These are phyloP conservation scores for Sebastes steindachneri DNA, from an alignment of 2,797 vertebrate species.

Conservation along the genomic window DNA sequence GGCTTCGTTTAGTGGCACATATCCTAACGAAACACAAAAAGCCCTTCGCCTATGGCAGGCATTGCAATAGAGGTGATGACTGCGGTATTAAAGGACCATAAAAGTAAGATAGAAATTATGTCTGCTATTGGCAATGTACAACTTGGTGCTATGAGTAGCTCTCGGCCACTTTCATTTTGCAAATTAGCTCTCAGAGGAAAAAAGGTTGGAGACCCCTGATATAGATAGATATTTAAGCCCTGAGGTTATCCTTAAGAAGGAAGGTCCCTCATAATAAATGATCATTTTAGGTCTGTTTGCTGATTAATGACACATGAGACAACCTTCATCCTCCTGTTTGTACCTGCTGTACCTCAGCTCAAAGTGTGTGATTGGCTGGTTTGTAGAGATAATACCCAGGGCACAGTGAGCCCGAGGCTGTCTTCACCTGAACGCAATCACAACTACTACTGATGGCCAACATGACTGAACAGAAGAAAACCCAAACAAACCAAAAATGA, in stretches of 20 bases:
- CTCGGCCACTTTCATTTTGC: too few species aligned
- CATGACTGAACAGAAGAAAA: not conserved
- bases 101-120: too few species aligned
- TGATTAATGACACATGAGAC: not conserved
- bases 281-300: not conserved
- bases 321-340: not conserved
- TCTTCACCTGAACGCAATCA: constrained; percentile 49
- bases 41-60: too few species aligned
- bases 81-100: too few species aligned
- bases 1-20: too few species aligned
- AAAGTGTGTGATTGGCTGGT: constrained; percentile 60
- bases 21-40: too few species aligned
- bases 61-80: too few species aligned
- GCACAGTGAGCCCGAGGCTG: constrained; percentile 14
- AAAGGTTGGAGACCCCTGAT: too few species aligned
- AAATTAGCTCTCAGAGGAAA: too few species aligned
- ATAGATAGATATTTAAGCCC: not conserved
- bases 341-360: constrained; percentile 52
- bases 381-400: not conserved
- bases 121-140: too few species aligned
- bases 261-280: not conserved
- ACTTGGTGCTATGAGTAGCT: too few species aligned
- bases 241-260: not conserved
- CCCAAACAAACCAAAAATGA: not conserved
- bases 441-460: not conserved